phyloP scores from a whole-genome alignment of 2,888 invertebrate genomes.

The Himalopsyche kuldschensis region DNA sequence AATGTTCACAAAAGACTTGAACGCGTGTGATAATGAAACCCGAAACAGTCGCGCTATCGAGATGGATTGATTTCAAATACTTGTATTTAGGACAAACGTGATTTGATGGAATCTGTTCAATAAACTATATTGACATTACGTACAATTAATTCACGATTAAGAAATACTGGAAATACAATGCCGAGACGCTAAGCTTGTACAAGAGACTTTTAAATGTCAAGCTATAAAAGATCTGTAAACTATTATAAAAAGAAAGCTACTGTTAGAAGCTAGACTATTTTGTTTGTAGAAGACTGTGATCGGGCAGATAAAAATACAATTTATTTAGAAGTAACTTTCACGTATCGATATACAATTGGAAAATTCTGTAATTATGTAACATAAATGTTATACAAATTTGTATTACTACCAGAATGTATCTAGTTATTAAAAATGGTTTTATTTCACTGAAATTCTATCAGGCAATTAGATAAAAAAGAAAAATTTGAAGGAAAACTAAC shows the following conservation, averaged over 20 bases:
- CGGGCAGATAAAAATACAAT: too few relatives aligned
- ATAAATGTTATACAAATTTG: too few relatives aligned
- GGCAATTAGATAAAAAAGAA: too few relatives aligned
- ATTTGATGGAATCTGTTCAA: background rate
- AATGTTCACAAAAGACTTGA: background rate
- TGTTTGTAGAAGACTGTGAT: too few relatives aligned
- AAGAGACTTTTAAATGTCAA: background rate
- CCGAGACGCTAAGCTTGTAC: background rate
- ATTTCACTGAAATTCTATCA: too few relatives aligned
- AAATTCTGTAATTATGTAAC: too few relatives aligned
- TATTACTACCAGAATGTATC: too few relatives aligned
- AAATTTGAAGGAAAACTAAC: too few relatives aligned
- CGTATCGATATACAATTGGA: too few relatives aligned
- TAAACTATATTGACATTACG: background rate
- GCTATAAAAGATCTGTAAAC: background rate
- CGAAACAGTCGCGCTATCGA: background rate
- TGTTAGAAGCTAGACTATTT: background rate
- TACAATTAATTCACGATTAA: background rate
- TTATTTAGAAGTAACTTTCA: too few relatives aligned
- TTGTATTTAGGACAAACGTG: background rate
- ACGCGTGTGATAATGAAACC: background rate
- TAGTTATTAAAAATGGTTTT: too few relatives aligned
- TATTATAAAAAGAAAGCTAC: background rate
- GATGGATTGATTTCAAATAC: background rate
- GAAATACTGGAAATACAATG: background rate